Conservation (phyloP, 2,797 vertebrate species). For the Aldrovandia affinis region DNA sequence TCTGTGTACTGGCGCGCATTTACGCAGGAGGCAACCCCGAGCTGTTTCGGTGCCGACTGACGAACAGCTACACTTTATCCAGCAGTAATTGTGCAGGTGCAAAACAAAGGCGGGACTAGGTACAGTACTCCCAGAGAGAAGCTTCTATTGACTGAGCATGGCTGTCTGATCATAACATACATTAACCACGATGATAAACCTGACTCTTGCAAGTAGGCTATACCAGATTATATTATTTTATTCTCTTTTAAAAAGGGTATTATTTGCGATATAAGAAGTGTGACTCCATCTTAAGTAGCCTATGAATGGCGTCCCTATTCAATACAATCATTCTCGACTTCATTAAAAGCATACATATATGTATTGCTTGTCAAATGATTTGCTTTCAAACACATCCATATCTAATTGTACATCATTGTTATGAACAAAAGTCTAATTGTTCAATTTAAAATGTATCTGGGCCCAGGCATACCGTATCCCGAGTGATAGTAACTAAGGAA, state of each 20-base stretch:
- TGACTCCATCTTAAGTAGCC: not conserved
- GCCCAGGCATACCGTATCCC: too few relatives aligned
- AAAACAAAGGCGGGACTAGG: constrained; percentile 18
- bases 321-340: not conserved
- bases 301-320: not conserved
- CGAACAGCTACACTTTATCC: constrained; percentile 22
- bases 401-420: not conserved
- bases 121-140: not conserved
- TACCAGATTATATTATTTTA: not conserved
- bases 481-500: too few relatives aligned
- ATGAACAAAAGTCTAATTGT: not conserved
- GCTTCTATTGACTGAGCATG: not conserved
- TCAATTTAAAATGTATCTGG: too few relatives aligned
- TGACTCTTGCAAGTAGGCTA: not conserved
- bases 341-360: not conserved
- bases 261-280: too few relatives aligned
- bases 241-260: not conserved
- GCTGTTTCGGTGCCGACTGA: constrained; percentile 29
- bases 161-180: not conserved
- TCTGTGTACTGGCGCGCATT: not conserved
- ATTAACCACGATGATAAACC: not conserved
- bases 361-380: not conserved
- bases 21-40: not conserved
- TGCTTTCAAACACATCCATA: not conserved
- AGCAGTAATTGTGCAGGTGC: constrained; percentile 7